Conservation (phyloP, 2,888 invertebrate species). For the Chymomyza caudatula region DNA sequence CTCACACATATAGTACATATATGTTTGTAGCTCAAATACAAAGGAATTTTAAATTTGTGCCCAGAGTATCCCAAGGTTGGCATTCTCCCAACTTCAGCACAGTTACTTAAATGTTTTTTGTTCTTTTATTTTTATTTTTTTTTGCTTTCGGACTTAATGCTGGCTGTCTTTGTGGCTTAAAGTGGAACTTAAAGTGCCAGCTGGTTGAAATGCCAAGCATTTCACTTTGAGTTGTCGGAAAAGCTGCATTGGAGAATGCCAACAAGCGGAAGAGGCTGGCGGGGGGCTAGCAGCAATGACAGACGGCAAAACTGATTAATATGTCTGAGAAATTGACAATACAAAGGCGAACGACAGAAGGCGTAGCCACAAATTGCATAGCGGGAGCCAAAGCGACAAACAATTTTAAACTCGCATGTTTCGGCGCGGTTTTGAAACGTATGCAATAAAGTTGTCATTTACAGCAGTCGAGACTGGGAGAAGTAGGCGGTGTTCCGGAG, state of each 20-base stretch:
- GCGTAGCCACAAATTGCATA: constrained; percentile 28
- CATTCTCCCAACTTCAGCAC: background rate
- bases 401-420: background rate
- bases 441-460: constrained; percentile 4
- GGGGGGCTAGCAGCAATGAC: background rate
- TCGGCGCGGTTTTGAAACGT: background rate
- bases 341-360: constrained; percentile 34
- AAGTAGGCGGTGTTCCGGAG: background rate
- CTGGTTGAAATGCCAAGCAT: background rate
- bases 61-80: background rate
- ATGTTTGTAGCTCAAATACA: too few species aligned
- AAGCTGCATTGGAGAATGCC: constrained; percentile 2
- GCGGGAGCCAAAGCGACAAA: constrained; percentile 13
- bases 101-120: background rate
- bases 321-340: constrained; percentile 18
- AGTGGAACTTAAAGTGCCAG: constrained; percentile 5
- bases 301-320: constrained; percentile 39
- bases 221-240: background rate
- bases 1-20: too few species aligned
- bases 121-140: background rate
- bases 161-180: constrained; percentile 12
- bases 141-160: background rate
- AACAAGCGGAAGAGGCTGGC: background rate
- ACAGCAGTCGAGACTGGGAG: background rate
- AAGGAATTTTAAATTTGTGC: background rate